Percentiles rank a stretch among this genome's conserved stretches.
phyloP scores from a whole-genome alignment of 2,797 vertebrate genomes.

The Delichon dasypus region DNA sequence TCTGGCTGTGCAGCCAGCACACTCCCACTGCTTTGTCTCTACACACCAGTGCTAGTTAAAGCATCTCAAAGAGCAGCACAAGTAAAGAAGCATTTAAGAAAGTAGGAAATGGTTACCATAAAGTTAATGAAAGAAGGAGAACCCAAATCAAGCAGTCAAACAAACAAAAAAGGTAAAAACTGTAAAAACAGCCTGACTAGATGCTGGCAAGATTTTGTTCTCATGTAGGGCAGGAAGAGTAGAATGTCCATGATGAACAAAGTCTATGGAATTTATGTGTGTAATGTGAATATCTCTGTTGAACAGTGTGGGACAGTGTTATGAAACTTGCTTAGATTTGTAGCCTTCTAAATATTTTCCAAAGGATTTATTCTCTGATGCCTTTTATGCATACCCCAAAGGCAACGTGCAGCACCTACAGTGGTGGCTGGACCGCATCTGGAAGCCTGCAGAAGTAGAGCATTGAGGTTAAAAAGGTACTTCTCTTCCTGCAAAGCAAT shows the following conservation, averaged over 20 bases:
- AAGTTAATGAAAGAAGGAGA: not conserved
- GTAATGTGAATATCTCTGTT: not conserved
- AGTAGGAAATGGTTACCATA: not conserved
- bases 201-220: not conserved
- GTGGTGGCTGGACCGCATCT: not conserved
- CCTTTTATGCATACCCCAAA: not conserved
- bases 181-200: not conserved
- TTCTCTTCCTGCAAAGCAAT: not conserved
- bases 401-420: not conserved
- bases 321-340: not conserved
- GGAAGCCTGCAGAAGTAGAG: not conserved
- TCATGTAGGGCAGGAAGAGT: not conserved
- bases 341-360: not conserved
- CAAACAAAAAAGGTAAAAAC: not conserved
- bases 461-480: not conserved
- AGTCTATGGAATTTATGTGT: rapidly evolving
- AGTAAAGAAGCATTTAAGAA: not conserved
- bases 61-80: not conserved
- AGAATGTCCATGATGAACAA: not conserved
- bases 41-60: not conserved
- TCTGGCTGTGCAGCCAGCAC: not conserved
- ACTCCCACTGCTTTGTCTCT: not conserved
- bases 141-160: not conserved
- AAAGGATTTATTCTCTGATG: not conserved
- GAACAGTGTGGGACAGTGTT: not conserved